Evolutionary conservation across 2,888 invertebrate genomes (phyloP).

Genomic region (Phrixothrix hirtus): DNA sequence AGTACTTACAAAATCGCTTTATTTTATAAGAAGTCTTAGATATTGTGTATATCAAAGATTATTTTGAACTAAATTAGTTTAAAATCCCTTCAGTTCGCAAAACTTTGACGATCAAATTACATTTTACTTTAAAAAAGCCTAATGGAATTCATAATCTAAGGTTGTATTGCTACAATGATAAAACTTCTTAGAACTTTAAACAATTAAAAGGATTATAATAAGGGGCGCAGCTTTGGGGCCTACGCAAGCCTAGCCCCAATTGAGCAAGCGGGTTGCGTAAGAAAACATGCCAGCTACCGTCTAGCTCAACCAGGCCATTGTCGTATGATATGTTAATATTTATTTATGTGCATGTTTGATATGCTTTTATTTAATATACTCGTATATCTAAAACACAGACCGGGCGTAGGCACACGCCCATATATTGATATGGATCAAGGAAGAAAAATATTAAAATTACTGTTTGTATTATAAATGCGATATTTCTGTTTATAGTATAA

Average conservation of each 20-base stretch:
- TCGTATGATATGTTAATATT: slow-evolving; percentile 21
- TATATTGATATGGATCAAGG: slow-evolving; percentile 7
- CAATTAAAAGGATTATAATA: slow-evolving; percentile 22
- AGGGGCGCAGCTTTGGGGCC: slow-evolving; percentile 21
- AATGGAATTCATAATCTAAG: slow-evolving; percentile 16
- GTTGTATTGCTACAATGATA: slow-evolving; percentile 14
- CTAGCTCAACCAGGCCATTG: slow-evolving; percentile 15
- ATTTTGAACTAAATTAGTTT: too few species aligned
- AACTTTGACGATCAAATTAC: neutral
- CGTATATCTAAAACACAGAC: slow-evolving; percentile 17
- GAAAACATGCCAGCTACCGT: slow-evolving; percentile 1
- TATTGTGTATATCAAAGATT: too few species aligned
- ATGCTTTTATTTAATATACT: slow-evolving; percentile 12
- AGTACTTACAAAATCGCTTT: too few species aligned
- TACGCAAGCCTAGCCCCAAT: slow-evolving; percentile 12
- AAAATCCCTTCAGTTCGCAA: too few species aligned
- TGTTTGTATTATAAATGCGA: slow-evolving; percentile 16
- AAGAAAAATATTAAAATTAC: slow-evolving; percentile 20
- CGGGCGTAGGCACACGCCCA: slow-evolving; percentile 19
- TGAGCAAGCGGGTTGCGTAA: slow-evolving; percentile 18
- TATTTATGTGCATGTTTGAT: slow-evolving; percentile 9
- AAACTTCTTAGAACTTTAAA: slow-evolving; percentile 17
- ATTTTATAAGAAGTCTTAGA: too few species aligned
- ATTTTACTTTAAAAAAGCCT: neutral
- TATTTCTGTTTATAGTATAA: too few species aligned